Percentiles rank a stretch among this genome's conserved stretches.
Conservation (phyloP, 1,140 invertebrate species). For the Armadillidium nasatum region DNA sequence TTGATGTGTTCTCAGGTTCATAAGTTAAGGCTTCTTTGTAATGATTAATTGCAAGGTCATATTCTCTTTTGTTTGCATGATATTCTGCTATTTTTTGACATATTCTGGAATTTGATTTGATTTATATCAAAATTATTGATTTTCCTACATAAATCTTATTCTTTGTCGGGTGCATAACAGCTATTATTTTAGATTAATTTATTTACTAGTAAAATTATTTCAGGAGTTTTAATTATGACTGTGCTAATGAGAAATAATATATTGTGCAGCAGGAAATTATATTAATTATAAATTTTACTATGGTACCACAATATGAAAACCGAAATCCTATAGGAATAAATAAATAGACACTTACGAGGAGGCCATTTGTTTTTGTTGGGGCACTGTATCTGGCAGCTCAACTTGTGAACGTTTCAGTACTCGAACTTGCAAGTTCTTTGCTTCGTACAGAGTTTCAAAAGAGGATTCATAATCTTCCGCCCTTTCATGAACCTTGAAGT, state of each 20-base stretch:
- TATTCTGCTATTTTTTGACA: conserved; percentile 66
- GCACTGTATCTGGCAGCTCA: conserved; percentile 56
- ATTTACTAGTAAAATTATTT: too few relatives aligned
- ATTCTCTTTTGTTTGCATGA: conserved; percentile 59
- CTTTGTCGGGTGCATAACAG: too few relatives aligned
- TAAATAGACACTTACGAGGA: conserved; percentile 50
- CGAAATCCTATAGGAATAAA: too few relatives aligned
- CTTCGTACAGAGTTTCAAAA: conserved; percentile 59
- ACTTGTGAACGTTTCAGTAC: conserved; percentile 62
- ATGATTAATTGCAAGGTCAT: conserved; percentile 65
- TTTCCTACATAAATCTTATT: too few relatives aligned
- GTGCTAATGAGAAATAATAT: too few relatives aligned
- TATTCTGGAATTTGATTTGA: conserved; percentile 53
- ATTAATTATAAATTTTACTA: too few relatives aligned
- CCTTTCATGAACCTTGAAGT: conserved; percentile 45
- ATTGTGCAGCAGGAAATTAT: too few relatives aligned
- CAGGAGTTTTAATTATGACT: too few relatives aligned
- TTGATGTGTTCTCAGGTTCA: conserved; percentile 69
- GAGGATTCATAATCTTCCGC: conserved; percentile 59
- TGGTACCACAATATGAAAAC: too few relatives aligned
- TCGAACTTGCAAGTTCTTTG: conserved; percentile 61
- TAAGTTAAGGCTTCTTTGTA: conserved; percentile 82
- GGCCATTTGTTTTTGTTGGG: conserved; percentile 58
- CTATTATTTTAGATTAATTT: too few relatives aligned
- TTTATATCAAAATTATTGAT: too few relatives aligned